Evolutionary conservation across 2,888 invertebrate genomes (phyloP).

Genomic region (Adelognathus sp.): DNA sequence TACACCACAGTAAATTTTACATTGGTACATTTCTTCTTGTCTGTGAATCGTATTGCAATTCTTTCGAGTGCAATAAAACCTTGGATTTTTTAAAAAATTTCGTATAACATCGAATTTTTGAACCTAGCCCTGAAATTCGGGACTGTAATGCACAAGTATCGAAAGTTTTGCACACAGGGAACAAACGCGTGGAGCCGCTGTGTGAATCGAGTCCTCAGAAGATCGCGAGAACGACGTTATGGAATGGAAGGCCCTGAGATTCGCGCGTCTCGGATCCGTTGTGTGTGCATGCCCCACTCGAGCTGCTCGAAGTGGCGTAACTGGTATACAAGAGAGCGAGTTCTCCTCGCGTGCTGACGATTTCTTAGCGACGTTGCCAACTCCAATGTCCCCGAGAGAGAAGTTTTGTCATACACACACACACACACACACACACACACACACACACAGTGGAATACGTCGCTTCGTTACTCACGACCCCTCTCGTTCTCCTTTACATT

Average conservation of each 20-base stretch:
- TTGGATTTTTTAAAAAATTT: too few species aligned
- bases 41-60: too few species aligned
- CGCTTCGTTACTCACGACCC: not conserved
- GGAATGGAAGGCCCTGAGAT: conserved; percentile 5
- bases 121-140: not conserved
- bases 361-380: conserved; percentile 61
- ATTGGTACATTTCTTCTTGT: too few species aligned
- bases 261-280: conserved; percentile 45
- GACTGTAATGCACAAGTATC: not conserved
- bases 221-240: not conserved
- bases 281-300: conserved; percentile 69
- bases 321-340: conserved; percentile 57
- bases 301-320: conserved; percentile 56
- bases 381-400: conserved; percentile 16
- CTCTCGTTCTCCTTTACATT: conserved; percentile 26
- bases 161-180: not conserved
- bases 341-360: conserved; percentile 23
- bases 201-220: not conserved
- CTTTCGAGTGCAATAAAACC: too few species aligned
- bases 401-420: conserved; percentile 5
- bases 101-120: too few species aligned
- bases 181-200: not conserved
- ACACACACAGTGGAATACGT: not conserved
- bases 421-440: not conserved
- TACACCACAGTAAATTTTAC: too few species aligned